Conservation (phyloP, 2,113 vertebrate species). For the Etheostoma cragini region DNA sequence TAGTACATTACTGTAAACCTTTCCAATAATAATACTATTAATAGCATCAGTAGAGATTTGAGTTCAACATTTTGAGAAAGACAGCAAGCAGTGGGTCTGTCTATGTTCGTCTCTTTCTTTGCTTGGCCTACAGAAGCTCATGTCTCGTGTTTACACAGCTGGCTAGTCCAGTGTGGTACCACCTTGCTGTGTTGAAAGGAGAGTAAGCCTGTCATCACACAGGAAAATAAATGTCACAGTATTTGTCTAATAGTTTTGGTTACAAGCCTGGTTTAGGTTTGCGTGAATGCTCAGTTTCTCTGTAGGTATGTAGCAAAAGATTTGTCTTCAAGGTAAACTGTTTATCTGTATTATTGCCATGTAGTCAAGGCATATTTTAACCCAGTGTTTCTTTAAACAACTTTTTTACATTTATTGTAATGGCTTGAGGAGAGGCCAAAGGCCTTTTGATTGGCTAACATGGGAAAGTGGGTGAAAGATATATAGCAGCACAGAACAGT, state of each 20-base stretch:
- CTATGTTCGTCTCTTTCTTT: constrained; percentile 21
- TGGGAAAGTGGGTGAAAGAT: not conserved
- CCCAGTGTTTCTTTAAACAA: too few species aligned
- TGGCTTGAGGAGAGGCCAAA: not conserved
- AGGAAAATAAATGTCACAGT: not conserved
- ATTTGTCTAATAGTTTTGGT: not conserved
- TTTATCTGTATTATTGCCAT: not conserved
- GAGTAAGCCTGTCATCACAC: not conserved
- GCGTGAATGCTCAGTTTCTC: not conserved
- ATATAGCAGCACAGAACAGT: not conserved
- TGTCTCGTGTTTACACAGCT: constrained; percentile 61
- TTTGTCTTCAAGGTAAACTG: not conserved
- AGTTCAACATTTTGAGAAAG: not conserved
- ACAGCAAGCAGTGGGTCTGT: not conserved
- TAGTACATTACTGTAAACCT: not conserved
- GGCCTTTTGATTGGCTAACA: not conserved
- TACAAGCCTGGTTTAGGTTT: not conserved
- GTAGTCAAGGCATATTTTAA: not conserved
- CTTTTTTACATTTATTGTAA: not conserved
- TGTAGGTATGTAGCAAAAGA: not conserved
- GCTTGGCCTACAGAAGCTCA: constrained; percentile 33
- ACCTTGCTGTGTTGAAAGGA: constrained; percentile 35
- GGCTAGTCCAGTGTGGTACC: constrained; percentile 21
- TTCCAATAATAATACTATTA: not conserved
- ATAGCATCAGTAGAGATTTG: not conserved